A percentile compares a stretch with the other conserved stretches of the same genome.
These are phyloP conservation scores for Zophobas morio DNA, from an alignment of 1,140 invertebrate genomes.

Conservation along the genomic window DNA sequence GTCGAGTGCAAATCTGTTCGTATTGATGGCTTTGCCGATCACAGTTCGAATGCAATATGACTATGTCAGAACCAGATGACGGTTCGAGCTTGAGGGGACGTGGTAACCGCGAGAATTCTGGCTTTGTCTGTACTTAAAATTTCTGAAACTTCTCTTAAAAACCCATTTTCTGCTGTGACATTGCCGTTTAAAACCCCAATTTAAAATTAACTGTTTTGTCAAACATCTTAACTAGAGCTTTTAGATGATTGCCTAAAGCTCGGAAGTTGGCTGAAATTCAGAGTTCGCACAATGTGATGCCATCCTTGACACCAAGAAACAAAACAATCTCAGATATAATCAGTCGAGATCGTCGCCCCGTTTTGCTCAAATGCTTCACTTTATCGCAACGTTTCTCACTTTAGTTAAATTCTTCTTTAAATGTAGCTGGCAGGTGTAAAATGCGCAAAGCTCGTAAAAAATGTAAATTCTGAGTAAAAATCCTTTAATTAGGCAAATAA, in stretches of 20 bases:
- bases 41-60: conserved; percentile 54
- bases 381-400: background rate
- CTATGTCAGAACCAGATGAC: conserved; percentile 55
- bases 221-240: conserved; percentile 13
- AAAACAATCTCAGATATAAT: conserved; percentile 6
- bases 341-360: background rate
- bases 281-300: background rate
- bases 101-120: background rate
- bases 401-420: too few relatives aligned
- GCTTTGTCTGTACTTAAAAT: conserved; percentile 32
- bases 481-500: conserved; percentile 10
- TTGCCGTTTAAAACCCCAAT: background rate
- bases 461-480: background rate
- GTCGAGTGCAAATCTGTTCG: conserved; percentile 34
- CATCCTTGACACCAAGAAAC: background rate
- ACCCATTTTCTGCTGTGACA: background rate
- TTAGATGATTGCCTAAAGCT: conserved; percentile 25
- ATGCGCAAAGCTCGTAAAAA: background rate
- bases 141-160: conserved; percentile 1
- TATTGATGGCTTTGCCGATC: conserved; percentile 53
- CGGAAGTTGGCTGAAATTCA: background rate
- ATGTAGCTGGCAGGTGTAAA: background rate
- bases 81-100: conserved; percentile 23
- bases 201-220: background rate
- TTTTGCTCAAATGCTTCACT: background rate